Evolutionary conservation across 1,140 invertebrate species (phyloP), one percentile per base, ranked within the genome.

Genomic region (Armadillidium nasatum): DNA sequence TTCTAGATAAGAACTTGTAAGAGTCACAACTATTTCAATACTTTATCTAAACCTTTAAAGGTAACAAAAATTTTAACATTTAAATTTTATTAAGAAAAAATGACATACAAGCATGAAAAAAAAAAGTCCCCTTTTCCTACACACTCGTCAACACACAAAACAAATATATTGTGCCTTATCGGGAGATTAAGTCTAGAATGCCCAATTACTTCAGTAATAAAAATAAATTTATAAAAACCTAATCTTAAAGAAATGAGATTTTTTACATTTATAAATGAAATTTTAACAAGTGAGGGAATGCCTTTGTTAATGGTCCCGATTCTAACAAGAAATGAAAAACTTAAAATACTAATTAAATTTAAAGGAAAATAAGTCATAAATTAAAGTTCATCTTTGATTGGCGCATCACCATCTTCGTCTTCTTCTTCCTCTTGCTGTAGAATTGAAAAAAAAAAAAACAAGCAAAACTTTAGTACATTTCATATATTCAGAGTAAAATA

Each of bases 371-470:
- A 33, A 33, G 6, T 3, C 2, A 3, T 33, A 33, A 33, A 13
- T 74, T 81, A 81, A 71, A 81, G 80, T 72, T 81, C 80, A 44
- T 81, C 80, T 72, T 81, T 81, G n/a, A 75, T 76, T 67, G 77
- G 80, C 44, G 76, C 83, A 79, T 82, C 81, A 66, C 80, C 82
- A 21, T 81, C 80, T 46, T 83, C 83, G 15, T 83, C 83, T 15
- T 76, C 78, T 19, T 81, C 82, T 50, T 82, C 82, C 21, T 82
- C 82, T 50, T 82, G 82, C 75, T 82, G 78, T 7, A 69, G 2
- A 33, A 75, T 45, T 23, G 10, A 19, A 79, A 60, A 43, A 66
- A 23, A 68, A 50, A 22, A 44, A 72, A 6, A 33, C 71, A 11
- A 7, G 71, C n/a, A 11, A 60, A 60, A n/a, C n/a, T n/a, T n/a